Conservation (phyloP, 2,113 vertebrate genomes). For the Megaceryle torquata region DNA sequence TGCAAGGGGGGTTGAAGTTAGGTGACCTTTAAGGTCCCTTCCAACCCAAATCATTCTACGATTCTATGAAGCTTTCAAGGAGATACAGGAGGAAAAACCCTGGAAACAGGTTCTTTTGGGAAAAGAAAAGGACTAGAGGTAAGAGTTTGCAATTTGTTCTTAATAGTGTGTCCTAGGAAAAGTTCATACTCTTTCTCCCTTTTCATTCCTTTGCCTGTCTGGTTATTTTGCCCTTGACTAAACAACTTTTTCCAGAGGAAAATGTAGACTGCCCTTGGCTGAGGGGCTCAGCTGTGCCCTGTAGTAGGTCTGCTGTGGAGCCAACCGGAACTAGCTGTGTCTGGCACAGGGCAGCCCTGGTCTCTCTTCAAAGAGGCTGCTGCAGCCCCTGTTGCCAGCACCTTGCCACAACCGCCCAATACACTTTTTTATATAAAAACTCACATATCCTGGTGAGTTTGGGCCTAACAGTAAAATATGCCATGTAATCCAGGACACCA, state of each 20-base stretch:
- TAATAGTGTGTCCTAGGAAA: neutral
- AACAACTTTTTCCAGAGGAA: neutral
- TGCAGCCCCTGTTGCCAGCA: no score
- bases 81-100: neutral
- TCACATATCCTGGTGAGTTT: neutral
- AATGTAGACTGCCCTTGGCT: neutral
- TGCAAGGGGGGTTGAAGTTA: no score
- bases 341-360: no score
- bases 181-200: neutral
- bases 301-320: no score
- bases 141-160: neutral
- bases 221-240: neutral
- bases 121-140: neutral
- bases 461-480: neutral
- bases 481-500: neutral
- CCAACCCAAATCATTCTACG: no score
- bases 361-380: no score
- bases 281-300: no score
- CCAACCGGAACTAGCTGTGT: no score
- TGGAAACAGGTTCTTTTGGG: neutral
- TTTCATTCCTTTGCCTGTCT: neutral
- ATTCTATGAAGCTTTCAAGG: neutral
- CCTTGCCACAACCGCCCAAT: neutral
- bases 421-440: neutral
- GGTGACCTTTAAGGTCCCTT: no score